A percentile compares a stretch with the other conserved stretches of the same genome.
phyloP scores from a whole-genome alignment of 2,113 vertebrate species.

The Sinosuthora webbiana region DNA sequence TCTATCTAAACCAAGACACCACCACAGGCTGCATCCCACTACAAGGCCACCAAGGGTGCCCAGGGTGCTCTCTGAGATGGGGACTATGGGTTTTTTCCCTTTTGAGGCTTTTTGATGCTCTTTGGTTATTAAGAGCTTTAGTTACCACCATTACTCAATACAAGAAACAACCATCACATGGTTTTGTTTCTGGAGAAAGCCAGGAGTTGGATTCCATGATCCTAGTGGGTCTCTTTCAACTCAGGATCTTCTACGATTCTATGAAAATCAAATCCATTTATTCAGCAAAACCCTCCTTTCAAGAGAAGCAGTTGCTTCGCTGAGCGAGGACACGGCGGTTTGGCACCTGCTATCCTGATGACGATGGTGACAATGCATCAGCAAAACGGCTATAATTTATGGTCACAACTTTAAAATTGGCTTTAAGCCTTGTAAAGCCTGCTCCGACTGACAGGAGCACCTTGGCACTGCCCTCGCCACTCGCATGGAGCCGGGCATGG shows the following conservation, averaged over 20 bases:
- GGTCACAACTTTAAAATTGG: neutral
- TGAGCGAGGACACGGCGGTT: neutral
- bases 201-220: neutral
- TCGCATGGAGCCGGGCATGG: rapidly evolving
- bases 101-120: neutral
- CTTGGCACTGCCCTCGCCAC: neutral
- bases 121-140: neutral
- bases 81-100: neutral
- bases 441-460: neutral
- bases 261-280: neutral
- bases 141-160: neutral
- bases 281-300: neutral
- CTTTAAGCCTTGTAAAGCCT: neutral
- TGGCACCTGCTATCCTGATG: neutral
- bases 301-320: neutral
- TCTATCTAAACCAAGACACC: too few species aligned
- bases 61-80: neutral
- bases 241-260: rapidly evolving
- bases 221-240: neutral
- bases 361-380: neutral
- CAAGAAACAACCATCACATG: rapidly evolving
- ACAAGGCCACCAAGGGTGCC: neutral
- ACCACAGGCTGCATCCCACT: too few species aligned
- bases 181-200: neutral
- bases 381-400: neutral